Evolutionary conservation across 64 coral and sea anemone genomes (phyloP).

Genomic region (Acropora tenuis): DNA sequence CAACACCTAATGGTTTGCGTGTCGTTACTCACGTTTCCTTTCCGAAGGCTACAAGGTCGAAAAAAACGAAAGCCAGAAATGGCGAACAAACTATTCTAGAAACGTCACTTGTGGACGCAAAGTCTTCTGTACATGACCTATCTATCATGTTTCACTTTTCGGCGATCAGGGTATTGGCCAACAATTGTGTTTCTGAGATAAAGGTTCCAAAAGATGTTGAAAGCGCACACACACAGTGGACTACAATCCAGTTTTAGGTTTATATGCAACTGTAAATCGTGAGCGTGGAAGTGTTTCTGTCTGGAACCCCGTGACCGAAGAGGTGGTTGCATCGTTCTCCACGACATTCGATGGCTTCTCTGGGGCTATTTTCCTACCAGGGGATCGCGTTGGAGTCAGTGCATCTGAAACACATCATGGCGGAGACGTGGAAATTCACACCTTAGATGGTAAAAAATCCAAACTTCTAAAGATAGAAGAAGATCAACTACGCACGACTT

Average conservation of each 20-base stretch:
- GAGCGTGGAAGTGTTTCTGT: not conserved
- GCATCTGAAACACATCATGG: not conserved
- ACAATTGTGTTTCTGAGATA: constrained; percentile 17
- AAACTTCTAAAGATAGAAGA: not conserved
- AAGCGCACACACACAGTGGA: not conserved
- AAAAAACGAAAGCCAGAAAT: too few species aligned
- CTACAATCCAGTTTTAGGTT: constrained; percentile 19
- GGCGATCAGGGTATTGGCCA: not conserved
- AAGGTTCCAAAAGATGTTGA: not conserved
- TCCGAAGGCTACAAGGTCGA: too few species aligned
- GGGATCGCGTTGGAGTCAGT: not conserved
- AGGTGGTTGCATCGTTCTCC: not conserved
- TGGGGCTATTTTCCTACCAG: not conserved
- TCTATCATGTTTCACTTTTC: too few species aligned
- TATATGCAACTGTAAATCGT: not conserved
- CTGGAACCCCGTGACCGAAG: constrained; percentile 2
- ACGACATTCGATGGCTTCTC: not conserved
- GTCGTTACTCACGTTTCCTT: too few species aligned
- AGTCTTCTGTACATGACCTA: too few species aligned
- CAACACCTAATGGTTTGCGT: too few species aligned
- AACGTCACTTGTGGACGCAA: too few species aligned
- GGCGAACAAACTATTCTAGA: too few species aligned
- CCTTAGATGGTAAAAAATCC: not conserved
- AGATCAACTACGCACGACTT: not conserved
- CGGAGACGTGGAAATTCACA: not conserved